Percentiles rank a stretch among this genome's conserved stretches.
These are phyloP conservation scores for Hypomesus transpacificus DNA, from an alignment of 2,113 vertebrate genomes.

Conservation along the genomic window DNA sequence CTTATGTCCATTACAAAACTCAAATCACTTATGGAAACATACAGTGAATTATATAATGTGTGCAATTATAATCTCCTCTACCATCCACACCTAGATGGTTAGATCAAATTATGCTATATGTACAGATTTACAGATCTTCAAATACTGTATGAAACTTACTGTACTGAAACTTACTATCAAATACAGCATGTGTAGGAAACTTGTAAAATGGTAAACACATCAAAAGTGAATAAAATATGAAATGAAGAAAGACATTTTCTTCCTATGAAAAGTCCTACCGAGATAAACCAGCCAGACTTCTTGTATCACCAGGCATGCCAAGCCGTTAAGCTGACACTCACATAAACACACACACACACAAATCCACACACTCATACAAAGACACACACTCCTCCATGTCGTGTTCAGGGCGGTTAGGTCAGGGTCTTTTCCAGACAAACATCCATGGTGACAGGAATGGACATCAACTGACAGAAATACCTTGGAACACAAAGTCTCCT, in stretches of 20 bases:
- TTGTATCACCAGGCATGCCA: constrained; percentile 57
- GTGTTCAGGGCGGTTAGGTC: constrained; percentile 58
- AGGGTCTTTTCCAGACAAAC: constrained; percentile 29
- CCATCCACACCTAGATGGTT: background rate
- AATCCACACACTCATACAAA: constrained; percentile 10
- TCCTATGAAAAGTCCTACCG: constrained; percentile 24
- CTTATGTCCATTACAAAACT: constrained; percentile 55
- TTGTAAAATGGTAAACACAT: background rate
- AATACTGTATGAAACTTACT: background rate
- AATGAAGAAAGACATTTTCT: constrained; percentile 35
- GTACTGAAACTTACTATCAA: background rate
- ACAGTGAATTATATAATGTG: background rate
- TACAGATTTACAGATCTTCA: background rate
- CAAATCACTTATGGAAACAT: constrained; percentile 45
- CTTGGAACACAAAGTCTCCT: constrained; percentile 16
- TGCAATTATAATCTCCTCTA: constrained; percentile 1
- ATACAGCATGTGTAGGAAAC: background rate
- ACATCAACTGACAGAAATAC: constrained; percentile 13
- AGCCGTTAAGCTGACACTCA: constrained; percentile 44
- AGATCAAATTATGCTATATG: background rate
- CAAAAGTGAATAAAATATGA: background rate
- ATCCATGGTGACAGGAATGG: constrained; percentile 49
- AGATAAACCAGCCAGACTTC: constrained; percentile 55
- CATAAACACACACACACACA: constrained; percentile 1
- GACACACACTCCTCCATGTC: constrained; percentile 37